Percentiles rank a stretch among this genome's conserved stretches.
These are phyloP conservation scores for Dufourea novaeangliae DNA, from an alignment of 1,140 invertebrate species.

Conservation along the genomic window DNA sequence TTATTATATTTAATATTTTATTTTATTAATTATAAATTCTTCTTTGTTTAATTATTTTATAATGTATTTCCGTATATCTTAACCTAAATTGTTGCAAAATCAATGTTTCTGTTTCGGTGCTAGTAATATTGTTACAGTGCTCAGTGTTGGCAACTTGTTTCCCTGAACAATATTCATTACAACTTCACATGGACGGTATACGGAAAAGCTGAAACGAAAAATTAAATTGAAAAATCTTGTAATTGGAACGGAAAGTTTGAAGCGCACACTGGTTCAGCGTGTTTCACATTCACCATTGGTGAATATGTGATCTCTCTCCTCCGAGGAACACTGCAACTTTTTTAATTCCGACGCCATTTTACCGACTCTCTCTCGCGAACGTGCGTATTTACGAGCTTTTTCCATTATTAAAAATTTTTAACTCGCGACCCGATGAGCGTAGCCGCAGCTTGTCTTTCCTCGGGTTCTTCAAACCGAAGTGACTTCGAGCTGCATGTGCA, in stretches of 20 bases:
- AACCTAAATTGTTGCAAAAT: too few relatives aligned
- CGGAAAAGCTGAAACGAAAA: neutral
- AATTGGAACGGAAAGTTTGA: neutral
- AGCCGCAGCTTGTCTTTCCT: neutral
- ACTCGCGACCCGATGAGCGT: neutral
- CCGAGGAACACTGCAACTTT: slow-evolving; percentile 16
- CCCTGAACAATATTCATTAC: neutral
- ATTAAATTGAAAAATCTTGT: neutral
- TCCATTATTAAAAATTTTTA: slow-evolving; percentile 43
- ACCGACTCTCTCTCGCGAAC: neutral
- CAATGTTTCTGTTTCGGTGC: too few relatives aligned
- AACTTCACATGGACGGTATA: neutral
- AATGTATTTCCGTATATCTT: too few relatives aligned
- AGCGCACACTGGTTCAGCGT: neutral
- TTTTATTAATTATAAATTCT: too few relatives aligned
- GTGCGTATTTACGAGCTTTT: neutral
- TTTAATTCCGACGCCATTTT: slow-evolving; percentile 25
- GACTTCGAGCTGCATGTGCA: too few relatives aligned
- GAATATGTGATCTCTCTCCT: neutral
- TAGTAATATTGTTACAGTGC: too few relatives aligned
- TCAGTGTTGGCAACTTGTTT: neutral
- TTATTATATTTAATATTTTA: too few relatives aligned
- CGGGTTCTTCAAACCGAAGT: neutral
- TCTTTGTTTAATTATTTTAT: too few relatives aligned
- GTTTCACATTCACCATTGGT: neutral